Base-by-base conservation (phyloP, 2,113 vertebrate species). In the Oenanthe oenanthe region DNA sequence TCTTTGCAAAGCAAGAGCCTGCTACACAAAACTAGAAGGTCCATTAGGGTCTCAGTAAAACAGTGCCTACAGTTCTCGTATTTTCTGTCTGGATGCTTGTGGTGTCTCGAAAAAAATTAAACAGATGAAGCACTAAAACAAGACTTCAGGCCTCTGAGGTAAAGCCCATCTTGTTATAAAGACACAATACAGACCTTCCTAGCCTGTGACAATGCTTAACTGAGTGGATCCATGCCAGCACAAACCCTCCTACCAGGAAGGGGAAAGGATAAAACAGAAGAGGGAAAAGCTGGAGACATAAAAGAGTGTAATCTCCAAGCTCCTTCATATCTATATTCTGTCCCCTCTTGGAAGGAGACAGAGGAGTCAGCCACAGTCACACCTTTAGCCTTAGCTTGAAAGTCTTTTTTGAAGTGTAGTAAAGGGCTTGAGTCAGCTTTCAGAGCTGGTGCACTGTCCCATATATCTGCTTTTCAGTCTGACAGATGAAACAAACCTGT, bases 301-400 rank as follows among this genome's bases (percentile, higher is more conserved):
- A 21, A 56, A 63, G 14, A 84, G 21, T 2, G 7, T 62, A 7
- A 89, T 24, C 48, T 38, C 54, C 51, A 88, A 38, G 34, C 8
- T 88, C 73, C 67, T 88, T 93, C 50, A 10, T 22, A 94, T 84
- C 81, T 87, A 25, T 57, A 91, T 84, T 92, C 68, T 74, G 94
- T 22, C 45, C 45, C 61, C 31, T 67, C 51, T 92, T 24, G 19
- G 93, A 95, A 89, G 79, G 3, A 91, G 85, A 89, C 38, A 94
- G 79, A 95, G 45, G 61, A 80, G 75, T 92, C 82, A 93, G 32
- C 22, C 63, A 75, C 31, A 85, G 66, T n/a, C 53, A 89, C 47
- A 93, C 51, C 91, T 95, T 94, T 48, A 91, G 56, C 91, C 88
- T 91, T 61, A 34, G 63, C 76, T 32, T 85, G 82, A 97, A 95